These are phyloP conservation scores for Crocuta crocuta DNA, from an alignment of 2,113 vertebrate species.

Conservation along the genomic window DNA sequence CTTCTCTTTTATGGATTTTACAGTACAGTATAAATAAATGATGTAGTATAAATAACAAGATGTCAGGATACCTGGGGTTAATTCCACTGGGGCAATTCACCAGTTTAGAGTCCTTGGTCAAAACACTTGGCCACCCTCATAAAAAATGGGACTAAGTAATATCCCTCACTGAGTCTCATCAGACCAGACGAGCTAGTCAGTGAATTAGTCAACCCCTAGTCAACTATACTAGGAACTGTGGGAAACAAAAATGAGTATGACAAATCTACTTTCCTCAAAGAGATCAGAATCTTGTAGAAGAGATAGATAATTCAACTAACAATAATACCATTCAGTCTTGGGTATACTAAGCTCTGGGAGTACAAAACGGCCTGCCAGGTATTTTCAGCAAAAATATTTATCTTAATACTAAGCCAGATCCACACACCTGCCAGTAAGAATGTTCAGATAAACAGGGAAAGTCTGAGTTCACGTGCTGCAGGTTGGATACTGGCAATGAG, in stretches of 20 bases:
- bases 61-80: neutral
- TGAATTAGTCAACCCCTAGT: neutral
- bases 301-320: neutral
- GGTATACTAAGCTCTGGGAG: neutral
- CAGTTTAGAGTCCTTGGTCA: neutral
- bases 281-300: neutral
- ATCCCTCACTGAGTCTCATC: neutral
- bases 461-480: neutral
- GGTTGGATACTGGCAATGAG: neutral
- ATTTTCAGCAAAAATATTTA: slow-evolving; percentile 17
- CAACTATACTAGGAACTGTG: neutral
- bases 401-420: neutral
- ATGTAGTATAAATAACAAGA: neutral
- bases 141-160: neutral
- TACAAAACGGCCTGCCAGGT: neutral
- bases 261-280: neutral
- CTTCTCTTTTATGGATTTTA: neutral
- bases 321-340: neutral
- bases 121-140: neutral
- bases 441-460: neutral
- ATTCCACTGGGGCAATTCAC: neutral
- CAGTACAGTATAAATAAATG: neutral
- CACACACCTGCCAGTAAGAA: neutral
- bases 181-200: neutral
- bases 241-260: neutral